phyloP scores from a whole-genome alignment of 2,888 invertebrate genomes.

The Apotomis betuletana region DNA sequence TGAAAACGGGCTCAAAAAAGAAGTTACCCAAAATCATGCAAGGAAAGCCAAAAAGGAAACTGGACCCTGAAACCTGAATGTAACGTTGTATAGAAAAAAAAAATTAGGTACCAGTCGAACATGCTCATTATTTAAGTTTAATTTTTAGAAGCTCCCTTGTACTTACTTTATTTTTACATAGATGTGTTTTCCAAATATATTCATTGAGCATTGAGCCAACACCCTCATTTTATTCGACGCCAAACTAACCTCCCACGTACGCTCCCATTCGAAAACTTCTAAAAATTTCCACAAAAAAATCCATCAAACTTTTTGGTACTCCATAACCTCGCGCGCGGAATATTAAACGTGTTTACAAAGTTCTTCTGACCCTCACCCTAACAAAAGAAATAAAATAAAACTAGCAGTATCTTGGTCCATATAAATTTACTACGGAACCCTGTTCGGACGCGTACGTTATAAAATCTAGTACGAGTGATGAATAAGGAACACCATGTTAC shows the following conservation, averaged over 20 bases:
- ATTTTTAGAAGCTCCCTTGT: no score
- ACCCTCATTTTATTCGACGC: not conserved
- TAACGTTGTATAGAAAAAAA: no score
- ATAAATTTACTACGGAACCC: constrained; percentile 38
- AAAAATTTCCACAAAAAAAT: constrained; percentile 12
- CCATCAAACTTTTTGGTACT: constrained; percentile 23
- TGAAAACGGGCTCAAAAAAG: no score
- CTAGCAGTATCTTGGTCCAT: constrained; percentile 21
- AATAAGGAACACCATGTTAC: constrained; percentile 1
- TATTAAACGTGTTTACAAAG: constrained; percentile 28
- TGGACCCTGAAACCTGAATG: no score
- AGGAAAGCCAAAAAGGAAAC: no score
- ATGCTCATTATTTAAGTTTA: no score
- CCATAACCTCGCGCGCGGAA: constrained; percentile 1
- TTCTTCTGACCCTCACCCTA: constrained; percentile 27
- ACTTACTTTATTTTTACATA: no score
- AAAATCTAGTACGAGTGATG: constrained; percentile 25
- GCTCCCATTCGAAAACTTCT: not conserved
- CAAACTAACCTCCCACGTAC: constrained; percentile 5
- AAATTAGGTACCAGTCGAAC: no score
- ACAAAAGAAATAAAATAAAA: constrained; percentile 37
- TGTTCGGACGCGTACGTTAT: constrained; percentile 22
- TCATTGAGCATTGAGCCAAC: not conserved
- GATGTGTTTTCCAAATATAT: not conserved
- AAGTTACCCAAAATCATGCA: no score